Evolutionary conservation across 2,888 invertebrate genomes (phyloP).

Genomic region (Scrobipalpa atriplicella): DNA sequence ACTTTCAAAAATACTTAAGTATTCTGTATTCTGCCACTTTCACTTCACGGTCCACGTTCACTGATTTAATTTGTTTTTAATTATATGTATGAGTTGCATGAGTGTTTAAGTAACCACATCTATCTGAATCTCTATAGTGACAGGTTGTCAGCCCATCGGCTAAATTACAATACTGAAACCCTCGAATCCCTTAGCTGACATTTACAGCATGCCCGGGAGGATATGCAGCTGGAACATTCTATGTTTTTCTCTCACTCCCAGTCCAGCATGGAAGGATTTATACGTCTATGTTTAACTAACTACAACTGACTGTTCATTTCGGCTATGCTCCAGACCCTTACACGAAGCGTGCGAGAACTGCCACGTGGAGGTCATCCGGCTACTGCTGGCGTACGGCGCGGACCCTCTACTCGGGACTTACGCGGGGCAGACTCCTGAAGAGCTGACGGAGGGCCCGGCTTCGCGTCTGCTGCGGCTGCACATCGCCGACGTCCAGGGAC

Average conservation of each 20-base stretch:
- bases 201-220: too few relatives aligned
- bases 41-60: constrained; percentile 6
- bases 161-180: too few relatives aligned
- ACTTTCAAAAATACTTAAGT: constrained; percentile 18
- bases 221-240: too few relatives aligned
- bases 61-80: constrained; percentile 4
- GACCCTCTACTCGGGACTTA: constrained; percentile 95
- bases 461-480: constrained; percentile 85
- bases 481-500: constrained; percentile 87
- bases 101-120: not conserved
- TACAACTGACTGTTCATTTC: not conserved
- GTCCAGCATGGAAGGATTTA: not conserved
- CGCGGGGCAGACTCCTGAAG: constrained; percentile 91
- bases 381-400: constrained; percentile 94
- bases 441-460: constrained; percentile 85
- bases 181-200: too few relatives aligned
- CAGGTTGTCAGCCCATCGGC: not conserved
- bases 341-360: constrained; percentile 97
- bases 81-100: not conserved
- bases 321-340: constrained; percentile 87
- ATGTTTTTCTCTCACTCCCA: too few relatives aligned
- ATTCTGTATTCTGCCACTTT: constrained; percentile 9
- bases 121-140: not conserved
- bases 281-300: not conserved
- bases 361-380: constrained; percentile 92